Evolutionary conservation across 2,797 vertebrate species (phyloP).

Genomic region (Champsocephalus gunnari): DNA sequence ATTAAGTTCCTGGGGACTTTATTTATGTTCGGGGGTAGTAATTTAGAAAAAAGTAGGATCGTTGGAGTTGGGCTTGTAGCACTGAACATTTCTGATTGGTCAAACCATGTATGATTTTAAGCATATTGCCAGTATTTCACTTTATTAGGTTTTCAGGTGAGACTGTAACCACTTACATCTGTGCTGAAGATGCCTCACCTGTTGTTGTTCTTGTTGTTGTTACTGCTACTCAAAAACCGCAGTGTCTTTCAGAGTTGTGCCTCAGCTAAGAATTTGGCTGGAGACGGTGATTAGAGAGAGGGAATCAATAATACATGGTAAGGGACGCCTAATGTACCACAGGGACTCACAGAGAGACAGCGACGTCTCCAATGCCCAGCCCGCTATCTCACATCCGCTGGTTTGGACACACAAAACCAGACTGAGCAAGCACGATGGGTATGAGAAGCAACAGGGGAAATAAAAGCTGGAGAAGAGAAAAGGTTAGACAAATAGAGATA

Average conservation of each 20-base stretch:
- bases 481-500: slow-evolving; percentile 62
- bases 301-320: slow-evolving; percentile 87
- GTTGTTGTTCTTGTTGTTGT: slow-evolving; percentile 21
- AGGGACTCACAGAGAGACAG: slow-evolving; percentile 78
- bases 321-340: slow-evolving; percentile 85
- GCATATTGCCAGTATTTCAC: too few species aligned
- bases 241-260: slow-evolving; percentile 33
- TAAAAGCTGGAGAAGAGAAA: slow-evolving; percentile 61
- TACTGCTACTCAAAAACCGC: slow-evolving; percentile 4
- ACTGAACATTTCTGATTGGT: too few species aligned
- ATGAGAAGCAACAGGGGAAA: slow-evolving; percentile 72
- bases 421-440: slow-evolving; percentile 46
- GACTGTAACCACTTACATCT: neutral
- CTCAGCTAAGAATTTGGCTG: slow-evolving; percentile 47
- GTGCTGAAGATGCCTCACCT: slow-evolving; percentile 28
- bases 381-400: slow-evolving; percentile 69
- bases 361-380: slow-evolving; percentile 66
- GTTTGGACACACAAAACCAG: slow-evolving; percentile 64
- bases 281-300: slow-evolving; percentile 82
- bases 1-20: too few species aligned
- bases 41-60: too few species aligned
- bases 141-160: too few species aligned
- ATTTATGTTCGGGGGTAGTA: too few species aligned
- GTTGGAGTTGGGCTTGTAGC: too few species aligned
- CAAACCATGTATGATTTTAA: too few species aligned